Evolutionary conservation across 2,888 invertebrate genomes (phyloP).

Genomic region (Dyspetes luteomarginatus): DNA sequence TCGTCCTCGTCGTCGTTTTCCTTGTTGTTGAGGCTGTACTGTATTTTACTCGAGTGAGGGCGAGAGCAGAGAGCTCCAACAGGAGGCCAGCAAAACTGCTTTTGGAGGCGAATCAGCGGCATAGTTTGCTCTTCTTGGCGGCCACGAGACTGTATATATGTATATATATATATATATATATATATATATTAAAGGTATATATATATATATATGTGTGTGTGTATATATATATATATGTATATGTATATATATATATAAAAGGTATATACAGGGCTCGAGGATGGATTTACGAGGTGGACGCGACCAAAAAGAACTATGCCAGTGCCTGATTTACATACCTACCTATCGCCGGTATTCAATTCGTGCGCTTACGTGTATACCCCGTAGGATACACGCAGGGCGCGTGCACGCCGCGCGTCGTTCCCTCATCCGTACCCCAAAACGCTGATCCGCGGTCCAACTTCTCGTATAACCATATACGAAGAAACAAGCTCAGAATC

Average conservation of each 20-base stretch:
- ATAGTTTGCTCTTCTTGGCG: conserved; percentile 53
- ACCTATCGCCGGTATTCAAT: conserved; percentile 69
- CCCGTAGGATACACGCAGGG: conserved; percentile 49
- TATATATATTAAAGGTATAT: no score
- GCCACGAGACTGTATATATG: conserved; percentile 49
- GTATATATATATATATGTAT: conserved; percentile 11
- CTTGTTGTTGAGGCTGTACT: conserved; percentile 25
- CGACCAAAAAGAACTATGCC: conserved; percentile 70
- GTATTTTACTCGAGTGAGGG: conserved; percentile 27
- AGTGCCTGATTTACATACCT: conserved; percentile 69
- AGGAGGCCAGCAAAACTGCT: conserved; percentile 62
- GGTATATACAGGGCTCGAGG: conserved; percentile 54
- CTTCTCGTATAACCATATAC: not conserved
- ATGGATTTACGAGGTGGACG: conserved; percentile 70
- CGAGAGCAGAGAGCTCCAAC: not conserved
- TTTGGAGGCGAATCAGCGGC: conserved; percentile 61
- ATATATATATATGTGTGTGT: conserved; percentile 7
- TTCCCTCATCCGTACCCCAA: not conserved
- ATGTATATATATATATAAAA: conserved; percentile 14
- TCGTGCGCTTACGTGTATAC: conserved; percentile 55
- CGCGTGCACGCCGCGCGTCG: conserved; percentile 46
- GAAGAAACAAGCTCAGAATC: not conserved
- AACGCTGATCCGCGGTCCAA: not conserved
- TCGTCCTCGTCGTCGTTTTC: no score
- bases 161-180: conserved; percentile 19